Evolutionary conservation across 2,113 vertebrate species (phyloP).

Genomic region (Campylorhamphus procurvoides): DNA sequence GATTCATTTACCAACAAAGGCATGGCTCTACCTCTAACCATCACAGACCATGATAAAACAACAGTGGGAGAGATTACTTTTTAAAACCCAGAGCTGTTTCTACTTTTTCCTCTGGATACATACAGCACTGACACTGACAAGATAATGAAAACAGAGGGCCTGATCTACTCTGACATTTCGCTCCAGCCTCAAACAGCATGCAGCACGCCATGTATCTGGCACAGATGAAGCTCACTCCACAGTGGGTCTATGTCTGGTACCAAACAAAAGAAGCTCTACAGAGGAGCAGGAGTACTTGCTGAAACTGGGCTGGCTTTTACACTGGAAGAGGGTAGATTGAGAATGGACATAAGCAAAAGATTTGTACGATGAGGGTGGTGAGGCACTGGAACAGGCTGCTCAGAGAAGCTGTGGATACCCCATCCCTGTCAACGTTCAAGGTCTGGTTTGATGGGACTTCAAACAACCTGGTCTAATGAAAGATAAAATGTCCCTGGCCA

Average conservation of each 20-base stretch:
- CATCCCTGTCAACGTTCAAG: neutral
- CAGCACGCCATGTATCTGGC: neutral
- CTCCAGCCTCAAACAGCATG: neutral
- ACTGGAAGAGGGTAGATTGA: neutral
- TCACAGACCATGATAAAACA: neutral
- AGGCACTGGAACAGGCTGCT: neutral
- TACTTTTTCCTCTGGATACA: neutral
- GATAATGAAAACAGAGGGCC: neutral
- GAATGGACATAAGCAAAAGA: neutral
- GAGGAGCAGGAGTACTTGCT: neutral
- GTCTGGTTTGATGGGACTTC: neutral
- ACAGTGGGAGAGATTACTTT: neutral
- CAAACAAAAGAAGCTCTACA: neutral
- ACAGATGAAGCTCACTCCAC: neutral
- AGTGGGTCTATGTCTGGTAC: neutral
- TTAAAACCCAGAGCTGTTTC: neutral
- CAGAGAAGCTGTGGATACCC: neutral
- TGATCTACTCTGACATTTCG: neutral
- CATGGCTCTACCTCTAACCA: neutral
- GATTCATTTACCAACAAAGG: neutral
- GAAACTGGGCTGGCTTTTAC: neutral
- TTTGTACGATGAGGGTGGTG: neutral
- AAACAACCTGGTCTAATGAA: neutral
- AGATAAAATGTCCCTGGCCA: neutral
- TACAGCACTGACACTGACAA: neutral